Evolutionary conservation across 2,113 vertebrate species (phyloP), one percentile per base, ranked within the genome.

Genomic region (Tinamus guttatus): DNA sequence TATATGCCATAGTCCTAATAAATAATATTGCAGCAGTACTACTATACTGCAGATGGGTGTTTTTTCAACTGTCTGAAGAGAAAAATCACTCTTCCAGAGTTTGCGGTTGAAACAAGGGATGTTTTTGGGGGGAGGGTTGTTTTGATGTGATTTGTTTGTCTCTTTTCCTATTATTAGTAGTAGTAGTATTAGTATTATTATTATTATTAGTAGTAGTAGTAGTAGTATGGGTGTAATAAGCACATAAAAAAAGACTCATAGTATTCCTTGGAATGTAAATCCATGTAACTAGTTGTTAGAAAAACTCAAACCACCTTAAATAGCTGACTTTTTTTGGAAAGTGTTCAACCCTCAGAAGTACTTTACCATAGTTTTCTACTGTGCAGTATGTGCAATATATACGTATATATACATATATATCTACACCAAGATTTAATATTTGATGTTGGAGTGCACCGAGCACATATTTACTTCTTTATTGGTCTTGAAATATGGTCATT

Each of bases 111-210:
- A 79, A 74, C 20, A 30, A 5, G 5, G 2, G 8, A 47, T 82
- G 10, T 2, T 21, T 85, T 93, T 75, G 6, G 45, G 45, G 45
- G 45, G 18, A 47, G 18, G 45, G 45, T 47, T 19, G 45, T 43
- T 43, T 43, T 43, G 43, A 43, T 43, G 14, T 43, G 6, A 47
- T 19, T 47, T 47, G 45, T 19, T 47, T 47, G 19, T 18, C 2
- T 4, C 1, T 4, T 59, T 59, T 7, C 5, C 73, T 80, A 2
- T 3, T 43, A 3, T 3, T 43, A n/a, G n/a, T n/a, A n/a, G n/a
- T n/a, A n/a, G n/a, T n/a, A n/a, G n/a, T n/a, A n/a, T n/a, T n/a
- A n/a, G n/a, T n/a, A n/a, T n/a, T n/a, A n/a, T n/a, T n/a, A n/a
- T n/a, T n/a, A n/a, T n/a, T n/a, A n/a, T n/a, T n/a, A n/a, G n/a